Evolutionary conservation across 1,140 invertebrate genomes (phyloP), one percentile per base, ranked within the genome.

Genomic region (Caenorhabditis remanei): DNA sequence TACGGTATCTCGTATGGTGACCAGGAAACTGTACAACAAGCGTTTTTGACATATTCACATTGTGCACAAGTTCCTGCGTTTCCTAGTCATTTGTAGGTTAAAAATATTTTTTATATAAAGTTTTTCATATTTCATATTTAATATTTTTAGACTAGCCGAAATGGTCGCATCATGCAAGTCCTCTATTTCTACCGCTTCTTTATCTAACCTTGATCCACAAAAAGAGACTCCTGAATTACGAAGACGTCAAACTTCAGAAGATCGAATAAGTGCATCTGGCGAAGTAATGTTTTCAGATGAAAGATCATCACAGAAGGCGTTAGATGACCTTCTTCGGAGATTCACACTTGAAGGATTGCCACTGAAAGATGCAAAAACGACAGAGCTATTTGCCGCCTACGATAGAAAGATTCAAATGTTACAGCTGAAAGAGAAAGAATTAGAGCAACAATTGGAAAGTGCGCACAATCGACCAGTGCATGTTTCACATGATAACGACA

Each of bases 1-100:
- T 89, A 85, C 32, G 86, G 88, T n/a, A 89, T 88, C 19, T 75
- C 86, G 3, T 85, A 85, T 83, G 88, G 88, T 16, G 79, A 83
- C 4, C 71, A 58, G n/a, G 67, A 88, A 24, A 89, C 89, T 3
- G 88, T 89, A 14, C 79, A 85, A 7, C 46, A 85, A n/a, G 88
- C 87, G 6, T 67, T 89, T 16, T n/a, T 86, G 8, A 67, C 89
- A 11, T 89, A 89, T 56, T 87, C 84, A 7, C 88, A 89, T 63
- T 89, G 88, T 65, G 87, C 83, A 50, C 88, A 89, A 53, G 58
- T 85, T 61, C 83, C 53, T 16, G 75, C 65, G 4, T 89, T 89
- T 67, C 55, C 58, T n/a, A 89, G 82, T 24, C 83, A 85, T n/a
- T 58, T 83, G 88, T 83, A 50, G 9, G 83, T 84, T 56, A 19